Conservation (phyloP, 2,888 invertebrate genomes). For the Aphidoletes aphidimyza region DNA sequence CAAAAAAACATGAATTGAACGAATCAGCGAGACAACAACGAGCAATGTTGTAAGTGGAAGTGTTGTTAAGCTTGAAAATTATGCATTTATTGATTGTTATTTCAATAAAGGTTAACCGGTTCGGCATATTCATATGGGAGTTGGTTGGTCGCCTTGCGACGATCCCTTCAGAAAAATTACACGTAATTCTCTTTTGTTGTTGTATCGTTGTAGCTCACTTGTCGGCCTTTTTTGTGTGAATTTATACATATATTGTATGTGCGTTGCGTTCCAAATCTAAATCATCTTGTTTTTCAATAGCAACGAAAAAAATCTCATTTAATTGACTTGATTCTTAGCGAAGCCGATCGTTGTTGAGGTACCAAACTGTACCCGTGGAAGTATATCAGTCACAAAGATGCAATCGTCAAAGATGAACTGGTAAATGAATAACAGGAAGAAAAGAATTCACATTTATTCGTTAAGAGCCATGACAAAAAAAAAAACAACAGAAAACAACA, state of each 20-base stretch:
- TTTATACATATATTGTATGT: not conserved
- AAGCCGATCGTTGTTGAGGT: not conserved
- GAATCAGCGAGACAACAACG: not conserved
- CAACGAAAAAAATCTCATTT: not conserved
- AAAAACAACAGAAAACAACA: not conserved
- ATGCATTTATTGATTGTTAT: conserved; percentile 42
- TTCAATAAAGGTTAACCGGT: conserved; percentile 49
- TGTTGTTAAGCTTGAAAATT: conserved; percentile 28
- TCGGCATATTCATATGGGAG: not conserved
- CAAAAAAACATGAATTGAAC: too few relatives aligned
- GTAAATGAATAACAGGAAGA: conserved; percentile 26
- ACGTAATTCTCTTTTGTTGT: too few relatives aligned
- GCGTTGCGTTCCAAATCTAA: not conserved
- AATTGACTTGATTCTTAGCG: conserved; percentile 11
- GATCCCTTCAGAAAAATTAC: conserved; percentile 9
- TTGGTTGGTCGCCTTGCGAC: not conserved
- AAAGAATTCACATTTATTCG: not conserved
- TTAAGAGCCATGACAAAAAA: not conserved
- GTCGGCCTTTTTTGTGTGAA: not conserved
- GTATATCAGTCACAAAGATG: conserved; percentile 17
- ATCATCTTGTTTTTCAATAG: conserved; percentile 25
- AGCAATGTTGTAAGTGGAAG: not conserved
- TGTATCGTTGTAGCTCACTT: conserved; percentile 29
- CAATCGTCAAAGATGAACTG: conserved; percentile 19
- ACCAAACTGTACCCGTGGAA: too few relatives aligned